Percentiles rank a stretch among this genome's conserved stretches.
phyloP scores from a whole-genome alignment of 2,113 vertebrate genomes.

The Ammodytes marinus region DNA sequence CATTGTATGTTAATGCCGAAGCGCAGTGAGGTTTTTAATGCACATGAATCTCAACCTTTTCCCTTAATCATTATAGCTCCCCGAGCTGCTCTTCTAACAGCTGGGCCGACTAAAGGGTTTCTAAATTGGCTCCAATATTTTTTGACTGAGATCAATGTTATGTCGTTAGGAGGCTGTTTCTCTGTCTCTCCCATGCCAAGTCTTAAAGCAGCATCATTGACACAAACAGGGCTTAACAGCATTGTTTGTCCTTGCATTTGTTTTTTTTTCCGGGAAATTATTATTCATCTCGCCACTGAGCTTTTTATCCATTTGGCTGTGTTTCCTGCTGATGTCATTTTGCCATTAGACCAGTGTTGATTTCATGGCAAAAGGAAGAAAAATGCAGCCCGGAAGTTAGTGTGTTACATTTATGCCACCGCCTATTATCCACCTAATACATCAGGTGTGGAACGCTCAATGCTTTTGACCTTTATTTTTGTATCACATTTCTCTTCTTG shows the following conservation, averaged over 20 bases:
- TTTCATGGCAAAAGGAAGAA: slow-evolving; percentile 41
- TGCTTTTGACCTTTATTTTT: slow-evolving; percentile 76
- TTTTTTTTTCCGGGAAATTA: slow-evolving; percentile 23
- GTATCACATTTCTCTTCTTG: slow-evolving; percentile 48
- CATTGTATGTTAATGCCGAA: background rate
- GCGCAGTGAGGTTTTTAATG: background rate
- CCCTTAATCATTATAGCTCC: background rate
- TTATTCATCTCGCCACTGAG: slow-evolving; percentile 6
- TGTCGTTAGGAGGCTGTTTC: background rate
- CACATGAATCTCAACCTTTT: slow-evolving; percentile 2
- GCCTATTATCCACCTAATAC: slow-evolving; percentile 51
- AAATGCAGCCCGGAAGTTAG: slow-evolving; percentile 34
- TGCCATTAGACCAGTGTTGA: slow-evolving; percentile 37
- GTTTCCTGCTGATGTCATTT: slow-evolving; percentile 40
- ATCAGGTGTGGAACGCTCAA: slow-evolving; percentile 54
- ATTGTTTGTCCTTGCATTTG: slow-evolving; percentile 28
- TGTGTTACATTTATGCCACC: slow-evolving; percentile 52
- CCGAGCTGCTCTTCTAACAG: background rate
- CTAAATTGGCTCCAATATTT: slow-evolving; percentile 7
- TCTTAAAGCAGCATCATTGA: slow-evolving; percentile 14
- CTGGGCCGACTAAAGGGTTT: background rate
- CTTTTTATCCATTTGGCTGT: slow-evolving; percentile 35
- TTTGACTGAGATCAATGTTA: background rate
- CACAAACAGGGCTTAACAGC: background rate
- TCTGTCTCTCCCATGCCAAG: background rate